phyloP scores from a whole-genome alignment of 2,797 vertebrate genomes.

The Benthosema pterotum region DNA sequence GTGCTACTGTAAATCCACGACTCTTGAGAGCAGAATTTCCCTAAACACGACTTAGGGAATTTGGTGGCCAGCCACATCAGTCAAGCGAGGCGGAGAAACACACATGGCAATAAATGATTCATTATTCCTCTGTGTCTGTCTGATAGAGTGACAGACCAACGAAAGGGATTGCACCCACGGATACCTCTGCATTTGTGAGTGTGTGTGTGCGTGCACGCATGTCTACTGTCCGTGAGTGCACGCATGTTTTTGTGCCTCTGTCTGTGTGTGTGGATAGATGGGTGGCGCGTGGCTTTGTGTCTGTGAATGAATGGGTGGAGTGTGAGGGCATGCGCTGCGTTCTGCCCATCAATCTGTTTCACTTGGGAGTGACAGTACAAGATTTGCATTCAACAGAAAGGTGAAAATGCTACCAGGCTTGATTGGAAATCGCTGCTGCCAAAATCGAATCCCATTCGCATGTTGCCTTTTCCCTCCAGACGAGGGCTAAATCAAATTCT shows the following conservation, averaged over 20 bases:
- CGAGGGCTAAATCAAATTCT: constrained; percentile 50
- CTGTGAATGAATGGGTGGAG: constrained; percentile 23
- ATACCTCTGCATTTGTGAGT: constrained; percentile 18
- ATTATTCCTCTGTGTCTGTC: constrained; percentile 59
- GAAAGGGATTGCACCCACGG: constrained; percentile 50
- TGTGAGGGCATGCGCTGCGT: constrained; percentile 59
- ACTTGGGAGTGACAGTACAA: constrained; percentile 59
- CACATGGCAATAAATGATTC: constrained; percentile 70
- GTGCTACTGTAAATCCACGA: constrained; percentile 44
- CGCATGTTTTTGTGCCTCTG: constrained; percentile 13
- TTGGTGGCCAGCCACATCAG: constrained; percentile 67
- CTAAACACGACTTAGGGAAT: constrained; percentile 63
- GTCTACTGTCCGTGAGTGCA: constrained; percentile 2
- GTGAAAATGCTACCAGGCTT: constrained; percentile 43
- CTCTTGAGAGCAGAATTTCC: constrained; percentile 58
- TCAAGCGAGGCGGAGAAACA: constrained; percentile 62
- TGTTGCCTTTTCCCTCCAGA: constrained; percentile 38
- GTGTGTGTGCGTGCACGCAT: no score
- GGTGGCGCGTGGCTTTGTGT: constrained; percentile 23
- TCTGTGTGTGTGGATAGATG: constrained; percentile 27
- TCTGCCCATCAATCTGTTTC: constrained; percentile 74
- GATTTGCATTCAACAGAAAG: constrained; percentile 67
- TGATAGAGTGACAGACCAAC: constrained; percentile 50
- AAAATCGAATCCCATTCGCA: constrained; percentile 53
- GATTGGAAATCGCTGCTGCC: constrained; percentile 45